Evolutionary conservation across 2,113 vertebrate genomes (phyloP), one percentile per base, ranked within the genome.

Genomic region (Petromus typicus): DNA sequence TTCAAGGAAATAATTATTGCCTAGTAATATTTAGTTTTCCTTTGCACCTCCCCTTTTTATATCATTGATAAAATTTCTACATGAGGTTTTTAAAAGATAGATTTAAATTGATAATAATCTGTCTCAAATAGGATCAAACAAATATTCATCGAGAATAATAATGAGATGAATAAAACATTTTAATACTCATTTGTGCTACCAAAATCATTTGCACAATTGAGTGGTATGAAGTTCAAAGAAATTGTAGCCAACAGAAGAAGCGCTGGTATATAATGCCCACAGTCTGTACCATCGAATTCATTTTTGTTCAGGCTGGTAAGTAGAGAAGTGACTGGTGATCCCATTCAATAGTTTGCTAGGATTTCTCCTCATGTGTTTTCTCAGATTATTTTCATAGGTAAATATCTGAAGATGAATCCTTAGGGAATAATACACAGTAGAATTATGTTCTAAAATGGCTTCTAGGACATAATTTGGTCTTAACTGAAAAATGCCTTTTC

Each of bases 401-500:
- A 96, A 83, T 84, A 84, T 67, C 88, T 86, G 34, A 89, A 17
- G 23, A 13, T 22, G n/a, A 32, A 37, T 94, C 22, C 30, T 94
- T 13, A 14, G 43, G 7, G 48, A 57, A 18, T 57, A 45, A 59
- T 2, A 79, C 14, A 86, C 25, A 63, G 7, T 22, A 57, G 30
- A 59, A 5, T 3, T 57, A 20, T 57, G 56, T 20, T 57, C 18
- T 30, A 61, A 27, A 37, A 93, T 4, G 43, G 54, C 30, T 90
- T 95, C 93, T 10, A 90, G 32, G 80, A 32, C 4, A 32, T 56
- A 61, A 25, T 9, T 81, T 87, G 14, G 9, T 88, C 32, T 86
- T 82, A 82, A 37, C 14, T 59, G 67, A 92, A 97, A 82, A 13
- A 40, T 95, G 17, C 69, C 61, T 73, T 89, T 89, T 91, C 51